These are phyloP conservation scores for Ochlodes sylvanus DNA, from an alignment of 2,888 invertebrate species.

Conservation along the genomic window DNA sequence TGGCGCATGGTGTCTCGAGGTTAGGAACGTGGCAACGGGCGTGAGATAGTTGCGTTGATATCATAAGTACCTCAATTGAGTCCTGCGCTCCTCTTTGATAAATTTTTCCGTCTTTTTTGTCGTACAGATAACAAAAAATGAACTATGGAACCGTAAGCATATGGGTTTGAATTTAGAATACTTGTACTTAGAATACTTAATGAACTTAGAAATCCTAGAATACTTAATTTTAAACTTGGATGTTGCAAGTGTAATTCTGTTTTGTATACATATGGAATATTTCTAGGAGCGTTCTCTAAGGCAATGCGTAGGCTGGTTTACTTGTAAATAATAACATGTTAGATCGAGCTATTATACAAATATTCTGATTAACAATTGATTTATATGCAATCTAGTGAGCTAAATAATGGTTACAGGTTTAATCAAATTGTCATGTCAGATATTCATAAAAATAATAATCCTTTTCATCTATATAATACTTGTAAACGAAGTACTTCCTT, in stretches of 20 bases:
- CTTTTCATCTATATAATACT: background rate
- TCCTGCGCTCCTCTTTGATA: constrained; percentile 6
- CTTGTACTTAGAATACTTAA: too few species aligned
- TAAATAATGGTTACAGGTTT: constrained; percentile 22
- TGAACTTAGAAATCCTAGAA: too few species aligned
- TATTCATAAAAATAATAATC: constrained; percentile 13
- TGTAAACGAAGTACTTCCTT: constrained; percentile 1
- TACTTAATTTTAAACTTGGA: too few species aligned
- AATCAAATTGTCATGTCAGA: constrained; percentile 21
- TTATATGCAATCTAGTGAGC: constrained; percentile 11
- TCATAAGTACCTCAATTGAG: constrained; percentile 6
- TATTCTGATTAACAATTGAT: constrained; percentile 14
- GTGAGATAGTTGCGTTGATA: constrained; percentile 62
- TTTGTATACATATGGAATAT: background rate
- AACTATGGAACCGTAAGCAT: too few species aligned
- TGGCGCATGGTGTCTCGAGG: constrained; percentile 74
- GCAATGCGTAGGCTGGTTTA: background rate
- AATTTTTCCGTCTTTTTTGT: background rate
- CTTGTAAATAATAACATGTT: constrained; percentile 1
- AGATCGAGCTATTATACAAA: background rate
- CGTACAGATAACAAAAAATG: too few species aligned
- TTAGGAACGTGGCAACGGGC: constrained; percentile 81
- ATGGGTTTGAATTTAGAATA: too few species aligned
- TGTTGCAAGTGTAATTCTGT: background rate
- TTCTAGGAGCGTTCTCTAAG: background rate